A percentile compares a stretch with the other conserved stretches of the same genome.
phyloP scores from a whole-genome alignment of 2,888 invertebrate species.

The Ypsolopha scabrella region DNA sequence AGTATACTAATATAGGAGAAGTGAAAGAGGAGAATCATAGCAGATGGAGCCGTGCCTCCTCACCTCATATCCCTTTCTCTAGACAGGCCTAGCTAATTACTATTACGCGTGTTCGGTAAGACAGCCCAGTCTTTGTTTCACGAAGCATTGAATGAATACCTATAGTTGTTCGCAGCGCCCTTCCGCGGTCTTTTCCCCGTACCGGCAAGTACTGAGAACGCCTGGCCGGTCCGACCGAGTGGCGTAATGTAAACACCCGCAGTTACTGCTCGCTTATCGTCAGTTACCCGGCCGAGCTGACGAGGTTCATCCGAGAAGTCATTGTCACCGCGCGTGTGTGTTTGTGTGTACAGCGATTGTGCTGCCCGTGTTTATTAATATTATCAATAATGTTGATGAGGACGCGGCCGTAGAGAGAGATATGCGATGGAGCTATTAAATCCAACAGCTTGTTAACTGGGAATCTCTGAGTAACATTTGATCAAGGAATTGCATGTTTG shows the following conservation, averaged over 20 bases:
- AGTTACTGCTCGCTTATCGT: constrained; percentile 4
- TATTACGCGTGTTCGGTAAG: too few species aligned
- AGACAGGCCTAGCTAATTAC: too few species aligned
- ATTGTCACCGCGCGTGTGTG: constrained; percentile 36
- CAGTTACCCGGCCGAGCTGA: neutral
- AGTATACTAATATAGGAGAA: too few species aligned
- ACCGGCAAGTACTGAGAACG: neutral
- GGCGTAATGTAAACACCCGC: constrained; percentile 1
- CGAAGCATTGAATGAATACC: too few species aligned
- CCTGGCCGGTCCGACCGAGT: neutral
- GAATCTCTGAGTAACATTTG: too few species aligned
- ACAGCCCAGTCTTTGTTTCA: too few species aligned
- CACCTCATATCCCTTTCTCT: too few species aligned
- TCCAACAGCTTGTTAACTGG: neutral
- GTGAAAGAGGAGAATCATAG: too few species aligned
- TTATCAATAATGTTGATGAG: constrained; percentile 52
- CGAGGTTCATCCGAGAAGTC: constrained; percentile 30
- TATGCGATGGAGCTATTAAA: constrained; percentile 6
- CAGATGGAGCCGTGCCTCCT: too few species aligned
- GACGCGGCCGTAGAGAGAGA: constrained; percentile 18
- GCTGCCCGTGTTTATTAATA: constrained; percentile 44
- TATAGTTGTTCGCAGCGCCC: too few species aligned
- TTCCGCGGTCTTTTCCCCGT: too few species aligned
- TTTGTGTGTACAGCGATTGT: constrained; percentile 27
- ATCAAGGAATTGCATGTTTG: too few species aligned